These are phyloP conservation scores for Allolobophora icterica DNA, from an alignment of 2,888 invertebrate genomes.

Conservation along the genomic window DNA sequence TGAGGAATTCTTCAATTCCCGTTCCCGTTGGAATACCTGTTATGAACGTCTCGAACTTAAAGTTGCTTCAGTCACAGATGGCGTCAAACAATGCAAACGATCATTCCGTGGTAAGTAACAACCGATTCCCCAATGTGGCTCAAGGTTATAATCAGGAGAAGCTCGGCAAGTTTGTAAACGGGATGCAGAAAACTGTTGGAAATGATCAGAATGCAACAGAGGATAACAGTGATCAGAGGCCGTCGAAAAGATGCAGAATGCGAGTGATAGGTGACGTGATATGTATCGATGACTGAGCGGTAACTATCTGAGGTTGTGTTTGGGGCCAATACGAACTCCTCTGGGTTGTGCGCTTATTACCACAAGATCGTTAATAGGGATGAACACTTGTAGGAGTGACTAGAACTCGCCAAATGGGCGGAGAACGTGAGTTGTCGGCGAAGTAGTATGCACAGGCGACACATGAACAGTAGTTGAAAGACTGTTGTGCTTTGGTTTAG, in stretches of 20 bases:
- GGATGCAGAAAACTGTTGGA: not conserved
- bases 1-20: not conserved
- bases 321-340: not conserved
- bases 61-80: not conserved
- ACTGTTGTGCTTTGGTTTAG: too few species aligned
- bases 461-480: not conserved
- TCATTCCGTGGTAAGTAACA: not conserved
- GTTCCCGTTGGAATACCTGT: not conserved
- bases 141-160: not conserved
- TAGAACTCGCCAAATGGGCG: not conserved
- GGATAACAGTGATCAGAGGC: not conserved
- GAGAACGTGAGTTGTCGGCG: not conserved
- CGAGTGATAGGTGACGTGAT: conserved; percentile 18
- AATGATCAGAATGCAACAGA: not conserved
- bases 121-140: not conserved
- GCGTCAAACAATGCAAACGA: not conserved
- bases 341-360: not conserved
- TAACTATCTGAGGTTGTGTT: not conserved
- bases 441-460: not conserved
- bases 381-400: not conserved
- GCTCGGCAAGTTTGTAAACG: not conserved
- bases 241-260: not conserved
- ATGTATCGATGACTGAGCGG: conserved; percentile 20
- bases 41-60: not conserved
- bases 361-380: not conserved